A percentile compares a stretch with the other conserved stretches of the same genome.
Conservation (phyloP, 2,113 vertebrate genomes). For the Lasiurus cinereus region DNA sequence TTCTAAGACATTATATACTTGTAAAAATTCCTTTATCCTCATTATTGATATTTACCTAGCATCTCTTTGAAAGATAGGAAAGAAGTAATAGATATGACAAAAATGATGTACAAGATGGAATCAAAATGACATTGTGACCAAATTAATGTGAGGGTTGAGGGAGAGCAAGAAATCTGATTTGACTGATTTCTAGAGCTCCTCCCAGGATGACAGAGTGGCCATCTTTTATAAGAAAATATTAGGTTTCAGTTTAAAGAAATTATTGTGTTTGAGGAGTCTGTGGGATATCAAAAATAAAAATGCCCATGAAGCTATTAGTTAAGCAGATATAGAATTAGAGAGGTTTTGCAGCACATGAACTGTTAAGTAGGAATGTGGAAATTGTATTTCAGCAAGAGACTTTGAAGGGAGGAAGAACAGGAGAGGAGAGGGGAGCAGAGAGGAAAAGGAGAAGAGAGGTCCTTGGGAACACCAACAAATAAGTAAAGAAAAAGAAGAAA, state of each 20-base stretch:
- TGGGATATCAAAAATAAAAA: background rate
- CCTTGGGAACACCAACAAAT: background rate
- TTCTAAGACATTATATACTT: background rate
- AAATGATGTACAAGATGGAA: background rate
- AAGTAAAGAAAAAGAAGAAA: background rate
- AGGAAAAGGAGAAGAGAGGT: background rate
- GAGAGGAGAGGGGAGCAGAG: background rate
- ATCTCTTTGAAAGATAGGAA: background rate
- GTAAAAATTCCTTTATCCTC: background rate
- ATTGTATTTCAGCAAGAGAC: background rate
- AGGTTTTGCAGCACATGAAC: background rate
- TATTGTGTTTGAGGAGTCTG: background rate
- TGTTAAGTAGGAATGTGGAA: background rate
- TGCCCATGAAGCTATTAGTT: background rate
- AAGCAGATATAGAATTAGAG: background rate
- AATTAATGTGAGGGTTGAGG: background rate
- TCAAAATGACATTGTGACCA: background rate
- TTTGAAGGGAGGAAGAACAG: background rate
- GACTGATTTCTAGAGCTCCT: background rate
- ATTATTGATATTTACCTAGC: background rate
- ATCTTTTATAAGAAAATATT: background rate
- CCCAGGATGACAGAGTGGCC: fast-evolving
- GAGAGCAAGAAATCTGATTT: background rate
- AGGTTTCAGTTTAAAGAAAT: background rate
- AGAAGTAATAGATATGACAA: background rate